Evolutionary conservation across 2,888 invertebrate species (phyloP).

Genomic region (Epirrita christyi): DNA sequence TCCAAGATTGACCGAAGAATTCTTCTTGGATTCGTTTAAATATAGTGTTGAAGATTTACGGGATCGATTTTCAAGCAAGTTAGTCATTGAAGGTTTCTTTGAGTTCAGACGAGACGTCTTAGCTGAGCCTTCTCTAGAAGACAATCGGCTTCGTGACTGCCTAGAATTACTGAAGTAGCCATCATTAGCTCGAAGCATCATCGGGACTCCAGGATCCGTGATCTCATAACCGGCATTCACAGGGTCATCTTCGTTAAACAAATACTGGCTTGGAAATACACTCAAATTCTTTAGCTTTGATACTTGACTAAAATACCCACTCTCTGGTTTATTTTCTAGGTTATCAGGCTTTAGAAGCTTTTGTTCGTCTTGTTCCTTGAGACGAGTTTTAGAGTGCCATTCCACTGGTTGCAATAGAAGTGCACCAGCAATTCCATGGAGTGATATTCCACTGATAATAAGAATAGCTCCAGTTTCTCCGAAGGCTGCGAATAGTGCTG

Average conservation of each 20-base stretch:
- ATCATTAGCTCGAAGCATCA: slow-evolving; percentile 87
- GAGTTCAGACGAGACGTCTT: slow-evolving; percentile 75
- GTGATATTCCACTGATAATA: slow-evolving; percentile 87
- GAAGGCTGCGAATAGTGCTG: slow-evolving; percentile 84
- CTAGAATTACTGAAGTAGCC: slow-evolving; percentile 85
- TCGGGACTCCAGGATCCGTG: slow-evolving; percentile 87
- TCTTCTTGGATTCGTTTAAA: slow-evolving; percentile 65
- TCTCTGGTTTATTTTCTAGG: slow-evolving; percentile 61
- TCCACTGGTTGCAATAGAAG: slow-evolving; percentile 90
- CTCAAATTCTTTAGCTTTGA: slow-evolving; percentile 74
- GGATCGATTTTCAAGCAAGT: slow-evolving; percentile 73
- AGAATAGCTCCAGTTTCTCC: slow-evolving; percentile 88
- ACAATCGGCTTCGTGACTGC: slow-evolving; percentile 70
- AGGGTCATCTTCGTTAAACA: slow-evolving; percentile 87
- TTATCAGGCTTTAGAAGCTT: slow-evolving; percentile 51
- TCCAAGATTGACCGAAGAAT: slow-evolving; percentile 70
- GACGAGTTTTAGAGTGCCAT: slow-evolving; percentile 86
- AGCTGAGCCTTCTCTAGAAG: slow-evolving; percentile 74
- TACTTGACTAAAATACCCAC: slow-evolving; percentile 71
- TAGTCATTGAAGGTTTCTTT: slow-evolving; percentile 77
- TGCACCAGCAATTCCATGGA: slow-evolving; percentile 88
- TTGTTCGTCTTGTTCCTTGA: slow-evolving; percentile 56
- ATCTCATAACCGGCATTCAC: slow-evolving; percentile 87
- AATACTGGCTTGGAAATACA: slow-evolving; percentile 86
- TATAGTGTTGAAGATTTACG: slow-evolving; percentile 76